Percentiles rank a stretch among this genome's conserved stretches.
phyloP scores from a whole-genome alignment of 2,113 vertebrate genomes.

The Cryptomyrus ogoouensis region DNA sequence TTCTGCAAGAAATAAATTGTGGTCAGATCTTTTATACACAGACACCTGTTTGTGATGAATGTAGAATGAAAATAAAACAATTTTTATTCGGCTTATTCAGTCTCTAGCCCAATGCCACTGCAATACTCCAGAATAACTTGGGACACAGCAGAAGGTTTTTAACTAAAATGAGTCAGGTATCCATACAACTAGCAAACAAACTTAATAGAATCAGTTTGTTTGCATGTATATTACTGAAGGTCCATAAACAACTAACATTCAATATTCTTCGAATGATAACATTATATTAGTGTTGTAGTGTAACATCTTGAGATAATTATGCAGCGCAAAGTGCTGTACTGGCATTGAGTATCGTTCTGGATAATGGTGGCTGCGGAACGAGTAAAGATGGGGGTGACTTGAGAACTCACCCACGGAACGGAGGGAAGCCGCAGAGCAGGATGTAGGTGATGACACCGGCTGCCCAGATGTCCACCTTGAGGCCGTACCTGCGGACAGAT shows the following conservation, averaged over 20 bases:
- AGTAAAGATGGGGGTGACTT: background rate
- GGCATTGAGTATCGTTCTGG: background rate
- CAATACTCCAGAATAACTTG: background rate
- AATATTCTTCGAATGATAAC: background rate
- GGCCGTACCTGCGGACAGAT: constrained; percentile 73
- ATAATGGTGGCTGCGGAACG: background rate
- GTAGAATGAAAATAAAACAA: background rate
- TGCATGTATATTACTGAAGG: background rate
- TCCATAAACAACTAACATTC: background rate
- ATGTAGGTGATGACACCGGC: constrained; percentile 96
- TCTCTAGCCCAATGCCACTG: background rate
- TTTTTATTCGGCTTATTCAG: background rate
- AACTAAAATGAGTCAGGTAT: background rate
- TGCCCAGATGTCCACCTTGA: constrained; percentile 98
- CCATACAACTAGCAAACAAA: background rate
- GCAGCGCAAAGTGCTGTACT: background rate
- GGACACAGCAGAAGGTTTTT: background rate
- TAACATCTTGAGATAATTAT: background rate
- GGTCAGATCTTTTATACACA: background rate
- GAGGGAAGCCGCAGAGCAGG: constrained; percentile 93
- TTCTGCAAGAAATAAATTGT: constrained; percentile 51
- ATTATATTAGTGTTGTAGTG: background rate
- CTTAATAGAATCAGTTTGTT: background rate
- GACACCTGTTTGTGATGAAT: background rate
- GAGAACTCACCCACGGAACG: constrained; percentile 80